A percentile compares a stretch with the other conserved stretches of the same genome.
Evolutionary conservation across 2,888 invertebrate genomes (phyloP).

Genomic region (Myopa tessellatipennis): DNA sequence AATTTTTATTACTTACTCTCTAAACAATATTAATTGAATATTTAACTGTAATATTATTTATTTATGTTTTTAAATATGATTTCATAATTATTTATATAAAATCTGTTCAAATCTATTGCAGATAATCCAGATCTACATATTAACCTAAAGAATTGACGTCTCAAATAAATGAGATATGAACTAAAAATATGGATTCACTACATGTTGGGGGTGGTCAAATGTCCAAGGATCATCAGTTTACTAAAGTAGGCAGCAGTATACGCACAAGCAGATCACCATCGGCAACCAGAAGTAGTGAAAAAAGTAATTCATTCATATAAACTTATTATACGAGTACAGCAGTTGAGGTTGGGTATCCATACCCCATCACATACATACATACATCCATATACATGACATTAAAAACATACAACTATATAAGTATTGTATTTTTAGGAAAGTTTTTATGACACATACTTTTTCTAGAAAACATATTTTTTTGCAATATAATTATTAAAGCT

Average conservation of each 20-base stretch:
- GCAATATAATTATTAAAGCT: background rate
- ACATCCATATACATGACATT: too few species aligned
- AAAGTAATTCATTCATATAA: slow-evolving; percentile 58
- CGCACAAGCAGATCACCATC: slow-evolving; percentile 66
- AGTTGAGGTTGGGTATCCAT: too few species aligned
- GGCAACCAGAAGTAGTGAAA: slow-evolving; percentile 61
- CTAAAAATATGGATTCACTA: slow-evolving; percentile 52
- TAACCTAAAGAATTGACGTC: background rate
- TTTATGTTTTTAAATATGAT: too few species aligned
- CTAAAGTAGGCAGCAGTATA: slow-evolving; percentile 47
- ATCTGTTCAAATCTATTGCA: too few species aligned
- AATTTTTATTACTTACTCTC: too few species aligned
- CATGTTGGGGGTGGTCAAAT: slow-evolving; percentile 49
- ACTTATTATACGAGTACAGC: background rate
- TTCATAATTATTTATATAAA: too few species aligned
- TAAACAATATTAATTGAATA: too few species aligned
- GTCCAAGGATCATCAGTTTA: slow-evolving; percentile 50
- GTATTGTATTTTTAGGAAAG: background rate
- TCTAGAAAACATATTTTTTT: background rate
- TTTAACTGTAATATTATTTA: too few species aligned
- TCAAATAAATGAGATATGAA: slow-evolving; percentile 20
- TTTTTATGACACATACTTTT: background rate
- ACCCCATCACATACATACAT: too few species aligned
- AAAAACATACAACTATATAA: background rate
- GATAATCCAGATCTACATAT: too few species aligned